Percentiles rank a stretch among this genome's conserved stretches.
These are phyloP conservation scores for Nautilus pompilius DNA, from an alignment of 1,140 invertebrate genomes.

Conservation along the genomic window DNA sequence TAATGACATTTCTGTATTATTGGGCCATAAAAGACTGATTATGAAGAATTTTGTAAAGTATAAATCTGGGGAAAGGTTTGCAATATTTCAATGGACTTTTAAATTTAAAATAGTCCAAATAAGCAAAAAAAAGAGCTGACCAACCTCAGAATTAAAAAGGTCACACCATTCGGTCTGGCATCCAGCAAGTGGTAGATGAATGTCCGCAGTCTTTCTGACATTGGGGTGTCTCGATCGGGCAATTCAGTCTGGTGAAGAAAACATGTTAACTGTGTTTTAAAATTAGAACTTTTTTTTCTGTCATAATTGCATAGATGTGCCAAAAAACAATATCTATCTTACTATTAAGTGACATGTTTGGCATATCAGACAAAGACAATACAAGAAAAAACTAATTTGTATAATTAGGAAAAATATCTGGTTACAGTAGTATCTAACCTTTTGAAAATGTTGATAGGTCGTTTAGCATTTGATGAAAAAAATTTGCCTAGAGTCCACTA, in stretches of 20 bases:
- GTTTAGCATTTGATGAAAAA: too few species aligned
- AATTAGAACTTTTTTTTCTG: not conserved
- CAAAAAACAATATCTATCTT: not conserved
- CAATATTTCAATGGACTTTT: not conserved
- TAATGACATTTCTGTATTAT: too few species aligned
- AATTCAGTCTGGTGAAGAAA: constrained; percentile 64
- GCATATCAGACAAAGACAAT: not conserved
- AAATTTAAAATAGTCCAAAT: not conserved
- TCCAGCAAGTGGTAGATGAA: constrained; percentile 84
- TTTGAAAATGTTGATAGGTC: too few species aligned
- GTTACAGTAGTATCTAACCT: too few species aligned
- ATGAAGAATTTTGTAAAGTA: too few species aligned
- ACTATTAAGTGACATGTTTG: not conserved
- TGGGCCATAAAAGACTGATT: too few species aligned
- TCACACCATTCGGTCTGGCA: constrained; percentile 73
- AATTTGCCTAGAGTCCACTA: too few species aligned
- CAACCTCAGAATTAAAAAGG: constrained; percentile 81
- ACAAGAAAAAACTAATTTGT: not conserved
- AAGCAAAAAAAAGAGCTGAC: constrained; percentile 8
- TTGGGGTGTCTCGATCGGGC: constrained; percentile 73
- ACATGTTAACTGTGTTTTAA: not conserved
- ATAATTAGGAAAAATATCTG: too few species aligned
- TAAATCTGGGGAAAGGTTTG: not conserved
- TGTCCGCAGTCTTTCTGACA: constrained; percentile 72
- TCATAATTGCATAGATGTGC: too few species aligned